phyloP scores from a whole-genome alignment of 2,113 vertebrate species.

The Rhombomys opimus region DNA sequence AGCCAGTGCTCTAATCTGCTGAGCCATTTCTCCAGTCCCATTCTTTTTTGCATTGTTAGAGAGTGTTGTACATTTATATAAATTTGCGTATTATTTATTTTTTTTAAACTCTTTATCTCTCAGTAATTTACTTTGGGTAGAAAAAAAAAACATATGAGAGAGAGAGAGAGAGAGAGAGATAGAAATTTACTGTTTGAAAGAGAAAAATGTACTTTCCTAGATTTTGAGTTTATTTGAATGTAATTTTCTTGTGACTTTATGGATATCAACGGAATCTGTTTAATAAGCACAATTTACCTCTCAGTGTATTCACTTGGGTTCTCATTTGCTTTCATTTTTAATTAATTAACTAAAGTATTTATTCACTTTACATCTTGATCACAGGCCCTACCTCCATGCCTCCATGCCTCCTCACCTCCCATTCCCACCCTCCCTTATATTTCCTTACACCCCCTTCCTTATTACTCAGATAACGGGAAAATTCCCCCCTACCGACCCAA shows the following conservation, averaged over 20 bases:
- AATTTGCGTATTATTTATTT: background rate
- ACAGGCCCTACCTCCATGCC: too few species aligned
- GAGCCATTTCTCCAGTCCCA: too few species aligned
- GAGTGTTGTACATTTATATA: background rate
- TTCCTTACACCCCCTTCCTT: too few species aligned
- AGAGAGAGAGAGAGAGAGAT: background rate
- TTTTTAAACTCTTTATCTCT: too few species aligned
- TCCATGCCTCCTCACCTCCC: too few species aligned
- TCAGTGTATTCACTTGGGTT: background rate
- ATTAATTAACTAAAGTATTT: too few species aligned
- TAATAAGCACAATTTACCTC: background rate
- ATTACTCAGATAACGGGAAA: too few species aligned
- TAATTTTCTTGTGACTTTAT: background rate
- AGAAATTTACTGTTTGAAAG: background rate
- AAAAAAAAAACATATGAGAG: background rate
- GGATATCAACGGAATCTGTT: background rate
- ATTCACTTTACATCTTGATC: too few species aligned
- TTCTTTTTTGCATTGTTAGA: background rate
- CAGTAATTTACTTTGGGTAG: background rate
- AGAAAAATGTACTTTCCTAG: background rate
- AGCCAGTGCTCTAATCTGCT: background rate
- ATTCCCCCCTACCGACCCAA: too few species aligned
- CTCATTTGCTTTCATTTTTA: too few species aligned
- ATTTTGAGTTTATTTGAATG: background rate
- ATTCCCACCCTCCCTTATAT: too few species aligned